Conservation (phyloP, 2,113 vertebrate species). For the Phrynosoma blainvillii region DNA sequence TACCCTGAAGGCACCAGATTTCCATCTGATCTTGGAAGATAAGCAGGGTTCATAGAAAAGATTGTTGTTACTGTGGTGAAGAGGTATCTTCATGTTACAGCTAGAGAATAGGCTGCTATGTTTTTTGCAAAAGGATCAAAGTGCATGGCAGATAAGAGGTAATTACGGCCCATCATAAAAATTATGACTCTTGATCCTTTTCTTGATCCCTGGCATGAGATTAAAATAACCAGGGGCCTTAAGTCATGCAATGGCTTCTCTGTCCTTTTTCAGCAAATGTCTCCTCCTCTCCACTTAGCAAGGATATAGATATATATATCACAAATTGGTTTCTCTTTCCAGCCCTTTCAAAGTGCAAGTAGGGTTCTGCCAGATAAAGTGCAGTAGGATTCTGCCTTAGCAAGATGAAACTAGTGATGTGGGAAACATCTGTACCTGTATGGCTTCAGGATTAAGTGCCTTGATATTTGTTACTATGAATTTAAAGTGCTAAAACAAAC, state of each 20-base stretch:
- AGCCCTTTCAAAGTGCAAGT: neutral
- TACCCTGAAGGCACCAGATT: too few species aligned
- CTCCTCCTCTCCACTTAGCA: neutral
- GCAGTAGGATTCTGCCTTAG: too few species aligned
- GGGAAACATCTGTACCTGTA: neutral
- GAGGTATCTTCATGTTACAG: neutral
- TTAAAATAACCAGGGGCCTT: neutral
- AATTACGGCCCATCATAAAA: neutral
- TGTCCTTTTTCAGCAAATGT: neutral
- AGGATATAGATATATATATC: neutral
- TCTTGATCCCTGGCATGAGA: neutral
- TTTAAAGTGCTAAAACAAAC: neutral
- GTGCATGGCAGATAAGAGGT: neutral
- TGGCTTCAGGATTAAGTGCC: neutral
- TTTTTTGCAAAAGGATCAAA: neutral
- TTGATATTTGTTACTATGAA: neutral
- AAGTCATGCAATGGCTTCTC: neutral
- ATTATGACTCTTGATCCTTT: neutral
- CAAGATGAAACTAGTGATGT: neutral
- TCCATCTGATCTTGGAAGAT: too few species aligned
- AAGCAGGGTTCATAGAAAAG: neutral
- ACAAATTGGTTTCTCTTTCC: neutral
- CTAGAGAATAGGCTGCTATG: neutral
- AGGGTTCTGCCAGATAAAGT: neutral
- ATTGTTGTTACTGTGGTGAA: neutral